These are phyloP conservation scores for Oligia strigilis DNA, from an alignment of 2,888 invertebrate species.

Conservation along the genomic window DNA sequence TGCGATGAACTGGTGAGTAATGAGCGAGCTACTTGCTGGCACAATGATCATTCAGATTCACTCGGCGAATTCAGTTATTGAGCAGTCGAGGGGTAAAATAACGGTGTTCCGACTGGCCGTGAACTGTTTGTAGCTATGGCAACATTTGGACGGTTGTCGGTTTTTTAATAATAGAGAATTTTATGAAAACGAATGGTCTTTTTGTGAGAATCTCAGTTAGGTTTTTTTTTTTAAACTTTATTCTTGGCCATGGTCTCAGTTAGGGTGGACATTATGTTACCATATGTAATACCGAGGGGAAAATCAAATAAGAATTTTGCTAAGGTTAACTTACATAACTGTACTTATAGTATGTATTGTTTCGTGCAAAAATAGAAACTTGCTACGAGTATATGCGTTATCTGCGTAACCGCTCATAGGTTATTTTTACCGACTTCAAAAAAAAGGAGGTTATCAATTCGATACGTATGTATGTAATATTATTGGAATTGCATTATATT, in stretches of 20 bases:
- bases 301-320: not conserved
- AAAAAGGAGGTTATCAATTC: no score
- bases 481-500: no score
- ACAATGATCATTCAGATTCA: conserved; percentile 48
- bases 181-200: conserved; percentile 14
- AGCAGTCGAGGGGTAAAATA: conserved; percentile 30
- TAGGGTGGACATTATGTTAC: conserved; percentile 1
- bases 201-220: not conserved
- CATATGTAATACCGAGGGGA: conserved; percentile 4
- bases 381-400: conserved; percentile 7
- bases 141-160: conserved; percentile 22
- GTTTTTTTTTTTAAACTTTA: no score
- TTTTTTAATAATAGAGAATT: not conserved
- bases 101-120: conserved; percentile 23
- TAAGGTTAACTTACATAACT: no score
- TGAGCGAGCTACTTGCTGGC: conserved; percentile 3
- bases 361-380: conserved; percentile 3
- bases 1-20: conserved; percentile 53
- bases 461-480: no score
- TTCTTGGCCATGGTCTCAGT: no score
- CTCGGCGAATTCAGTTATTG: conserved; percentile 22
- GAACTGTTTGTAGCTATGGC: conserved; percentile 29
- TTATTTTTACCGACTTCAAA: no score
- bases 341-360: not conserved
- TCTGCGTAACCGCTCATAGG: conserved; percentile 13